Conservation (phyloP, 2,888 invertebrate species). For the Beris chalybata region DNA sequence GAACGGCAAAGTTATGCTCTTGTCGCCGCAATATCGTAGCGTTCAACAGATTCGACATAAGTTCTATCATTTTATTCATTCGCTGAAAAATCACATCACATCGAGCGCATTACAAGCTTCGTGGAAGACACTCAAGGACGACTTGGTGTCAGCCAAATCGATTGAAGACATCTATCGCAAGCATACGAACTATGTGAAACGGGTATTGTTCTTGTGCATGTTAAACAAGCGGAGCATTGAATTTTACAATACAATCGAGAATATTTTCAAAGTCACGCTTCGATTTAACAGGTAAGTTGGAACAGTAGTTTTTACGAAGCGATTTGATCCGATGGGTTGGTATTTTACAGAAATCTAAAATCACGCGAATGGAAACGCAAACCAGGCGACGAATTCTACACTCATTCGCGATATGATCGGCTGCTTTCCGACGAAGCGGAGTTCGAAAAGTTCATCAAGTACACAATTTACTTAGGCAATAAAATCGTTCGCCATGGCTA, state of each 20-base stretch:
- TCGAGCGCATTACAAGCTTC: conserved; percentile 74
- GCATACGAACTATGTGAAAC: conserved; percentile 75
- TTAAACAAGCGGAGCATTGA: conserved; percentile 70
- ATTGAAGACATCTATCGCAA: conserved; percentile 73
- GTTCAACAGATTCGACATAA: conserved; percentile 73
- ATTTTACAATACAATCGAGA: conserved; percentile 69
- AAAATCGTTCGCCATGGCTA: conserved; percentile 54
- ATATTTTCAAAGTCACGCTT: conserved; percentile 71
- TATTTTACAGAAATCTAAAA: conserved; percentile 48
- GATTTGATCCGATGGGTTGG: too few relatives aligned
- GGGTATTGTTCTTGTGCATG: conserved; percentile 73
- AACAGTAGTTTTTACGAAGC: too few relatives aligned
- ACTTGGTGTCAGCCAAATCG: conserved; percentile 65
- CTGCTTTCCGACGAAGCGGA: conserved; percentile 50
- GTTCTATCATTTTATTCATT: conserved; percentile 75
- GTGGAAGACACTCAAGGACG: conserved; percentile 74
- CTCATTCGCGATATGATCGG: conserved; percentile 52
- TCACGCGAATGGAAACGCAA: conserved; percentile 48
- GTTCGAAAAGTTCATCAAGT: conserved; percentile 53
- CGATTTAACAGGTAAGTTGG: conserved; percentile 60
- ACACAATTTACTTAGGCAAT: conserved; percentile 53
- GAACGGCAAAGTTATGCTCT: conserved; percentile 58
- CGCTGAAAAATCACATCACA: conserved; percentile 75
- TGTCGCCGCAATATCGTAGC: conserved; percentile 70
- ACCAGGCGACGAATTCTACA: conserved; percentile 45